Conservation (phyloP, 2,113 vertebrate species). For the Sceloporus undulatus region DNA sequence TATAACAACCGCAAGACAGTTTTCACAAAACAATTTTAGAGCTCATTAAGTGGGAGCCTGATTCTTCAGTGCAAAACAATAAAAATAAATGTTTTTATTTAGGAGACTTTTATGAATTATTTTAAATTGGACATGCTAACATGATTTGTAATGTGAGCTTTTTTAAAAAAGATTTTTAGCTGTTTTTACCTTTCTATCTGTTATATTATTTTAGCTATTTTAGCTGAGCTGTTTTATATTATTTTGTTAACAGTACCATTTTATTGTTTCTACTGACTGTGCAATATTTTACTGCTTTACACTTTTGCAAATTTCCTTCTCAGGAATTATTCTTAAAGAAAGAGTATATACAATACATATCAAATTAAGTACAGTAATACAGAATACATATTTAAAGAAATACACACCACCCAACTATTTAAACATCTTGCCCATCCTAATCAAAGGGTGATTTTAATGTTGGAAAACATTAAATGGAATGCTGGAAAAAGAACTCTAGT, state of each 20-base stretch:
- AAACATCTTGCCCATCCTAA: no score
- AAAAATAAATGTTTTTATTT: background rate
- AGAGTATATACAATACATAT: background rate
- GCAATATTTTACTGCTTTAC: background rate
- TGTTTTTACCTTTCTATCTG: no score
- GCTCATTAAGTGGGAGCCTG: background rate
- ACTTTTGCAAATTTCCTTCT: background rate
- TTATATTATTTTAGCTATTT: background rate
- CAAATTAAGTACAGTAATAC: background rate
- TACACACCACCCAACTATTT: no score
- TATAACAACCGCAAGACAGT: background rate
- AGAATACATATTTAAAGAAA: background rate
- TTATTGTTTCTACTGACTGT: background rate
- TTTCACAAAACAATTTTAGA: background rate
- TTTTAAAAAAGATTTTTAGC: no score
- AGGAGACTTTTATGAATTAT: background rate
- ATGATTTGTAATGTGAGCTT: background rate
- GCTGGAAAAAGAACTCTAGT: no score
- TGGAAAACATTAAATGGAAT: no score
- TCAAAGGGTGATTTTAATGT: no score
- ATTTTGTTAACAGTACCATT: background rate
- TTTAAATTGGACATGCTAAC: background rate
- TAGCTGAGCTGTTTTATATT: background rate
- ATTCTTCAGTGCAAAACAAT: slow-evolving; percentile 32
- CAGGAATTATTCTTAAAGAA: background rate